Conservation (phyloP, 1,140 invertebrate species). For the Trachymyrmex septentrionalis region DNA sequence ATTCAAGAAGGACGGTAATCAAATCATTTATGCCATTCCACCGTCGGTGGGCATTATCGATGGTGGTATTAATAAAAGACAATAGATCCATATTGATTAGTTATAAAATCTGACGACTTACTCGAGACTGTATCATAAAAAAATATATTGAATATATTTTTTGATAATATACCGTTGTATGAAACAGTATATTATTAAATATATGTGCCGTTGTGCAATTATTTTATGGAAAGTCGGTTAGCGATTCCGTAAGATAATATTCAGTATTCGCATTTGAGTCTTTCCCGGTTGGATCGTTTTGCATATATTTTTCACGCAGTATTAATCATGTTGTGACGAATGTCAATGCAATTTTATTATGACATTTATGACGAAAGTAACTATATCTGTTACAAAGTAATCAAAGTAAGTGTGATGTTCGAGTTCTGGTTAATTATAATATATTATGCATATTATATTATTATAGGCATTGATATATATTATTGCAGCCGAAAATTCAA, state of each 20-base stretch:
- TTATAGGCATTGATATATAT: constrained; percentile 8
- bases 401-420: not conserved
- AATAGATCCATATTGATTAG: constrained; percentile 74
- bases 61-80: constrained; percentile 74
- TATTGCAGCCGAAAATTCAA: not conserved
- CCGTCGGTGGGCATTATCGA: constrained; percentile 83
- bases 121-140: constrained; percentile 18
- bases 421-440: not conserved
- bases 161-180: not conserved
- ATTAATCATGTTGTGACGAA: constrained; percentile 10
- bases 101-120: constrained; percentile 65
- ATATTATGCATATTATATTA: constrained; percentile 26
- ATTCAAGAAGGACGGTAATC: constrained; percentile 89
- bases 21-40: constrained; percentile 87
- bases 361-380: not conserved
- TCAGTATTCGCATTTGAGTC: constrained; percentile 9
- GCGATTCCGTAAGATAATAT: not conserved
- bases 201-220: not conserved
- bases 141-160: constrained; percentile 18
- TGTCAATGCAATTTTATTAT: not conserved
- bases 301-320: constrained; percentile 7
- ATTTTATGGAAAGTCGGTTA: not conserved
- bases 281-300: constrained; percentile 7
- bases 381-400: not conserved
- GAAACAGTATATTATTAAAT: not conserved